Base-by-base conservation (phyloP, 2,888 invertebrate genomes). In the Heliconius hortense region DNA sequence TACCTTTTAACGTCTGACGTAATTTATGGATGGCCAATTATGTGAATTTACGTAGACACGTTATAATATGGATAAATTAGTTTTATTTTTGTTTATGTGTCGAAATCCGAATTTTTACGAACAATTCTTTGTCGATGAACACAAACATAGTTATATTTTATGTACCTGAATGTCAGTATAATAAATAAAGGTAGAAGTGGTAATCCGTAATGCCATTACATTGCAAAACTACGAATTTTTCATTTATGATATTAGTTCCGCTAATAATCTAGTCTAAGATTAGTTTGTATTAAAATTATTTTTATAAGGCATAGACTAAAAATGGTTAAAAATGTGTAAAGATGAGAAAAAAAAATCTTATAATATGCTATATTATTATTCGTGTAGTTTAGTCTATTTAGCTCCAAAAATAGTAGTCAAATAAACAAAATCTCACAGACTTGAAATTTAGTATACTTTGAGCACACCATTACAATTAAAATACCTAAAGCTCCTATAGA, bases 81-180 rank as follows among this genome's bases (percentile, higher is more conserved):
- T 60, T 28, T 24, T 26, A 26, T 75, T 21, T 74, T 43, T 28
- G 24, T 71, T 70, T 26, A 56, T 53, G 26, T 28, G 60, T 60
- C 72, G 63, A 43, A 79, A 76, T 60, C 75, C 75, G 76, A 72
- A 76, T 76, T 79, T 77, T 79, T 56, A 71, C 31, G 62, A 76
- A 78, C 77, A 77, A 77, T 76, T 67, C 73, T 75, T 78, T 77
- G 70, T 77, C 77, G 67, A 73, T 73, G 59, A 77, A 73, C 78
- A 77, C 76, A 76, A 79, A 72, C 53, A 76, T 77, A 75, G 79
- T 76, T 85, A 81, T 86, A 84, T 87, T 83, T 84, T 83, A 86
- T 86, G 90, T 90, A 90, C 90, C 89, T 91, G 90, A 83, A 81
- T 72, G 74, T 77, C 78, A 67, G 63, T 73, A 70, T 75, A 67